These are phyloP conservation scores for Gymnorhina tibicen DNA, from an alignment of 2,113 vertebrate genomes.

Conservation along the genomic window DNA sequence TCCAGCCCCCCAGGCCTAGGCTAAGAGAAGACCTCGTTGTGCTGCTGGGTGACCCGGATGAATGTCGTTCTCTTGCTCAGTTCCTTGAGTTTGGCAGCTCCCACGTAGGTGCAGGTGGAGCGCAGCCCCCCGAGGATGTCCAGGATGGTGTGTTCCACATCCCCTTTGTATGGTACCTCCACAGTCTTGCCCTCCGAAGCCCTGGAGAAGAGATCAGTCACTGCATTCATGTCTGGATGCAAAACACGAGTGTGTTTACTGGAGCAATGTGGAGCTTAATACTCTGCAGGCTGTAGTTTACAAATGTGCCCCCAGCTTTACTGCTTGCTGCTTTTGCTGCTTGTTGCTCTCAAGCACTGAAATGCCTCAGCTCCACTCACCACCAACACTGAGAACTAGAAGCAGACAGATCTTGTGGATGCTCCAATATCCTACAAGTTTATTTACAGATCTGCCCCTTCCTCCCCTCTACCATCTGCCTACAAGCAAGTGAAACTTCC, in stretches of 20 bases:
- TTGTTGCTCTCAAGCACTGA: background rate
- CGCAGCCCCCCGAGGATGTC: constrained; percentile 93
- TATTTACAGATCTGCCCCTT: background rate
- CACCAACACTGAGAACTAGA: background rate
- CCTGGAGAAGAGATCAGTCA: constrained; percentile 66
- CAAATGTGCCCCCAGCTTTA: background rate
- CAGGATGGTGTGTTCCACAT: constrained; percentile 87
- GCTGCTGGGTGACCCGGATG: constrained; percentile 96
- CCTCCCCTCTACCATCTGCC: background rate
- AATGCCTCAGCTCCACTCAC: background rate
- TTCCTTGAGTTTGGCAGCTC: constrained; percentile 96
- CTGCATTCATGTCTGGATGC: background rate
- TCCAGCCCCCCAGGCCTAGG: background rate
- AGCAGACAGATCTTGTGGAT: background rate
- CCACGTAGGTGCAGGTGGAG: constrained; percentile 97
- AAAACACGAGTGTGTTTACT: background rate
- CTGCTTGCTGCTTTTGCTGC: background rate
- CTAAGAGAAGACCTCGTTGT: constrained; percentile 87
- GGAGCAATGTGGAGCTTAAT: background rate
- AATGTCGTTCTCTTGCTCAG: constrained; percentile 93
- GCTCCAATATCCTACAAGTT: background rate
- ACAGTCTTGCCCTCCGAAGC: constrained; percentile 93
- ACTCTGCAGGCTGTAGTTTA: background rate
- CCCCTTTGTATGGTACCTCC: constrained; percentile 90
- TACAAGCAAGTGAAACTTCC: background rate